Conservation (phyloP, 2,113 vertebrate species). For the Serinus canaria region DNA sequence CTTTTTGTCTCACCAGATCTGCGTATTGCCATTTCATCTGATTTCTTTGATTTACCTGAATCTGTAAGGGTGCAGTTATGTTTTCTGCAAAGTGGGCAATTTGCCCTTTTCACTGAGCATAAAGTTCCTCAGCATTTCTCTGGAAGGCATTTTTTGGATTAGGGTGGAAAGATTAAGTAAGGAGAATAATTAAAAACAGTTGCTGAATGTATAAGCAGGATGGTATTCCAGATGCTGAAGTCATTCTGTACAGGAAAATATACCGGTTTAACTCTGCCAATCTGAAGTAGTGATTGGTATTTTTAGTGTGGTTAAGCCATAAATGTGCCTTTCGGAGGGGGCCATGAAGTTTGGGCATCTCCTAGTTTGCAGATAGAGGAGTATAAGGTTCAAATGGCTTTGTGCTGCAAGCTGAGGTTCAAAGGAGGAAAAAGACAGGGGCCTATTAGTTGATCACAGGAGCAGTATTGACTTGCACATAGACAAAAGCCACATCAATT, state of each 20-base stretch:
- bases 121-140: neutral
- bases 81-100: neutral
- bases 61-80: neutral
- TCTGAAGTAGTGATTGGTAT: neutral
- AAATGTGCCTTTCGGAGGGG: neutral
- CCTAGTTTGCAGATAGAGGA: neutral
- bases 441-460: neutral
- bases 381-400: neutral
- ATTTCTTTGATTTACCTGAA: neutral
- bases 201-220: neutral
- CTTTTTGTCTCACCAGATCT: neutral
- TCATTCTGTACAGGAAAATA: neutral
- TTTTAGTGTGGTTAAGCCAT: neutral
- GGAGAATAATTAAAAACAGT: neutral
- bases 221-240: neutral
- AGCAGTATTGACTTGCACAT: neutral
- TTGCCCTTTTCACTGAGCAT: neutral
- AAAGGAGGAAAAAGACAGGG: neutral
- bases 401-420: neutral
- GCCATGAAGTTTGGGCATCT: neutral
- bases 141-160: neutral
- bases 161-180: neutral
- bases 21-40: neutral
- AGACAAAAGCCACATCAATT: conserved; percentile 1
- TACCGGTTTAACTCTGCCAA: neutral